Evolutionary conservation across 2,888 invertebrate species (phyloP), one percentile per base, ranked within the genome.

Genomic region (Euphydryas editha): DNA sequence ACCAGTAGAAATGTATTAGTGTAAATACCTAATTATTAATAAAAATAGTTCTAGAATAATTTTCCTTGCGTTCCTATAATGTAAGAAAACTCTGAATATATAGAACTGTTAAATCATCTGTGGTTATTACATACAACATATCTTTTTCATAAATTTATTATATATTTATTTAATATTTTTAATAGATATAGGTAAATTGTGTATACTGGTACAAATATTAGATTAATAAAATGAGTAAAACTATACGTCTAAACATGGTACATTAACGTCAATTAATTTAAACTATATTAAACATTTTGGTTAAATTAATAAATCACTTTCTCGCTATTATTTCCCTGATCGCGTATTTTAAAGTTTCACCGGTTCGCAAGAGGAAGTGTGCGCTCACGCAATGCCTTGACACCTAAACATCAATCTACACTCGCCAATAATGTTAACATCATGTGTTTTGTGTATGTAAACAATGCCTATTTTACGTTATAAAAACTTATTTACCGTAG

Each of bases 241-340:
- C 17, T 21, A 44, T 20, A 42, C 7, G 17, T 36, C 13, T 21
- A 20, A 36, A 20, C 8, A 36, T 11, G 7, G 20, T 36, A 20
- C 18, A 46, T 20, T 36, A 57, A 57, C 24, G 46, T 18, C 46
- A 57, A 18, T 18, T 17, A 57, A 57, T 39, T 39, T 6, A 57
- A 57, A 39, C 21, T 37, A 62, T 57, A 75, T 72, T 73, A 73
- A 70, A 63, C 67, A 80, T 88, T 88, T 87, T 77, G 86, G 84
- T 84, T 76, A 79, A 81, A 78, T 87, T 84, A 85, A 85, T 90
- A 89, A 90, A 89, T 89, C 88, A 90, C 90, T 91, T 92, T 91
- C 91, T 80, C 88, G 77, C 69, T 78, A 76, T 73, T 77, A 82
- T 85, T 91, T 90, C 83, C 90, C 85, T 85, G 86, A 84, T 84